Evolutionary conservation across 2,797 vertebrate species (phyloP), one percentile per base, ranked within the genome.

Genomic region (Benthosema pterotum): DNA sequence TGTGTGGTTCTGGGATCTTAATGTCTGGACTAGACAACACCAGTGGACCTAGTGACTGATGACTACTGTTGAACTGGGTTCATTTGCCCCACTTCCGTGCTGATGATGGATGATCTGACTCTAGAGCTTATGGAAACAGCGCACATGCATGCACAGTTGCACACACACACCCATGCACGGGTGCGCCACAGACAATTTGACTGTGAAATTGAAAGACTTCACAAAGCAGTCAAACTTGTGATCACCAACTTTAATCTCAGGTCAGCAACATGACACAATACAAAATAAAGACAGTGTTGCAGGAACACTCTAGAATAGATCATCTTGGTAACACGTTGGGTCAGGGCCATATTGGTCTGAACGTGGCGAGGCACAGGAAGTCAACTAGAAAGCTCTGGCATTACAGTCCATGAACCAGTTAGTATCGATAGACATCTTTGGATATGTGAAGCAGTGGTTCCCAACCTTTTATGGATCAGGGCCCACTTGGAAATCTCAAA

Each of bases 221-320:
- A 28, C 18, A 46, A 9, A 56, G 46, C 65, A 54, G 50, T 47
- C 64, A 43, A 56, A 45, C 32, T 42, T 32, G 64, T 85, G 71
- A 72, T 80, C 71, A 71, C 89, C 65, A 72, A 77, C 74, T 54
- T 88, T 91, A 90, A 88, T 91, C 78, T 88, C 78, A 87, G 84
- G 86, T 82, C 66, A 72, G 81, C 72, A 69, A 82, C 63, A 43
- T 73, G 61, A 85, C 77, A 75, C 56, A 74, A 79, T 57, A 77
- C 74, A 89, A 82, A 77, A 74, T 78, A 84, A 89, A 89, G 89
- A 87, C 79, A 78, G 55, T 73, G 65, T 71, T 69, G 57, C 43
- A 18, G 50, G 74, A 73, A 38, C 28, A 32, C 28, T 9, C 32
- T 9, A 38, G 32, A 38, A 38, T 38, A 1, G 32, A 11, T 8